Conservation (phyloP, 2,888 invertebrate genomes). For the Syrphus vitripennis region DNA sequence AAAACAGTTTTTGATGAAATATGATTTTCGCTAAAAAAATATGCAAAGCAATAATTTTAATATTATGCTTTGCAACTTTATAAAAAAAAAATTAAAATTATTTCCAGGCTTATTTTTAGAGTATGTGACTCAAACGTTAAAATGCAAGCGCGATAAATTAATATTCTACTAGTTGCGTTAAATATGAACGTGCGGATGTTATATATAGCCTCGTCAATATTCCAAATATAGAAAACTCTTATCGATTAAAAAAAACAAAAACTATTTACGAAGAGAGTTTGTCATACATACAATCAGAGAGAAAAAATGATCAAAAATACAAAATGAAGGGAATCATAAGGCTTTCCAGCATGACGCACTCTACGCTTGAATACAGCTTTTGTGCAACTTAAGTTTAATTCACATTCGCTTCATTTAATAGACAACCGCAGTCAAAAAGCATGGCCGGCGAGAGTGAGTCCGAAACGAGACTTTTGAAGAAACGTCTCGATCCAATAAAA, state of each 20-base stretch:
- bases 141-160: not conserved
- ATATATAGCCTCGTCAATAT: not conserved
- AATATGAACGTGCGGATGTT: not conserved
- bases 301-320: too few species aligned
- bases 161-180: not conserved
- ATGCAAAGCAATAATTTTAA: constrained; percentile 32
- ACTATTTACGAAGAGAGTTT: too few species aligned
- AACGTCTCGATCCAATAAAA: too few species aligned
- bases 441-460: too few species aligned
- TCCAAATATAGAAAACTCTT: not conserved
- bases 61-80: constrained; percentile 20
- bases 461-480: too few species aligned
- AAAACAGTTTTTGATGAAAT: constrained; percentile 27
- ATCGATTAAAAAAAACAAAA: not conserved
- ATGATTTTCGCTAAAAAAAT: not conserved
- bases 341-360: too few species aligned
- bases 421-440: too few species aligned
- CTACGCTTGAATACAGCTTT: too few species aligned
- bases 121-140: not conserved
- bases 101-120: not conserved
- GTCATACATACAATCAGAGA: too few species aligned
- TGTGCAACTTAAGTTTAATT: too few species aligned
- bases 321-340: too few species aligned
- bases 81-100: not conserved
- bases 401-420: too few species aligned